Base-by-base conservation (phyloP, 1,140 invertebrate genomes). In the Pseudomyrmex flavicornis region DNA sequence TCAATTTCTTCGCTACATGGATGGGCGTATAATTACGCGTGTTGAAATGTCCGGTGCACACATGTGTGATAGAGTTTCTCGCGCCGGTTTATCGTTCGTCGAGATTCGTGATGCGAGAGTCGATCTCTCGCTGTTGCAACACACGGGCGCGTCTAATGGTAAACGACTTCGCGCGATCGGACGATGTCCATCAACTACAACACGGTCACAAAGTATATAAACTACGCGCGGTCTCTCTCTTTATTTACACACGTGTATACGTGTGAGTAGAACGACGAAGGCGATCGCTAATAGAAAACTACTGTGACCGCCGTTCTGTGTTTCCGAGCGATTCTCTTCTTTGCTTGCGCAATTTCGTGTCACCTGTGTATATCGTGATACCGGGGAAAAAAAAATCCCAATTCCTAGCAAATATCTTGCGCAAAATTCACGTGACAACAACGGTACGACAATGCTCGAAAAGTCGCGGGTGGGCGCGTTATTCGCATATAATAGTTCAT, bases 151-250 rank as follows among this genome's bases (percentile, higher is more conserved):
- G 44, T 58, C 63, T 68, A 70, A 70, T 70, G 35, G 68, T 54
- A 79, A 79, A 12, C 52, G 17, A 15, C 52, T 44, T 7, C 50
- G 50, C 20, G 20, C 58, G 17, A 44, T 63, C 73, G 61, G 26
- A 48, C 61, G 50, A 69, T 79, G 63, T 13, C 48, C 63, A 58
- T 69, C 75, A 65, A 69, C 63, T 52, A 35, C 35, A 35, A 79
- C 52, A 35, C 63, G 75, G 50, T 58, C 12, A 52, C 35, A 35
- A 35, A 35, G 48, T 13, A 22, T 56, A 26, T 54, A 20, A 17
- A 59, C 10, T 66, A 10, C 48, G 8, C 13, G 20, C 15, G 7
- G 12, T 15, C 48, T 76, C 22, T 66, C 12, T 26, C 35, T 46
- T 35, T 35, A 22, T 77, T 26, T n/a, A n/a, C 46, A 54, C 56